Evolutionary conservation across 2,888 invertebrate genomes (phyloP).

Genomic region (Polylopha cassiicola): DNA sequence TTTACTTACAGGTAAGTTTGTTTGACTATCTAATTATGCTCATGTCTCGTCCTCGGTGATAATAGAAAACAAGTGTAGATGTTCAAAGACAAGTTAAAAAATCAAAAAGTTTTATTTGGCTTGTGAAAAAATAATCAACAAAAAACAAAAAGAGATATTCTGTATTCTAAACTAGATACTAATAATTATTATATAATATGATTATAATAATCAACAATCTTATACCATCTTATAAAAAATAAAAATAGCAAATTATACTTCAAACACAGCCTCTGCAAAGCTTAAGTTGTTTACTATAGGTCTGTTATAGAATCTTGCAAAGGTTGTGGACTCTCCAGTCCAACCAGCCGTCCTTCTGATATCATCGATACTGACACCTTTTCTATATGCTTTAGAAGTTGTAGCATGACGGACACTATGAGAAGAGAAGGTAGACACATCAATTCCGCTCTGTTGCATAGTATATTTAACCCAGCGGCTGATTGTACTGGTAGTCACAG

Average conservation of each 20-base stretch:
- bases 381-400: conserved; percentile 1
- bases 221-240: no score
- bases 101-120: neutral
- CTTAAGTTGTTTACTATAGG: neutral
- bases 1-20: conserved; percentile 2
- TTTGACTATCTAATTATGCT: conserved; percentile 1
- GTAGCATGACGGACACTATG: conserved; percentile 5
- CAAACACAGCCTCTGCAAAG: neutral
- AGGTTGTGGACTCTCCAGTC: neutral
- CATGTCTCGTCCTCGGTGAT: neutral
- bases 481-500: neutral
- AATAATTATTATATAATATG: no score
- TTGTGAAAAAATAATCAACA: neutral
- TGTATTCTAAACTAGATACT: no score
- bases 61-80: neutral
- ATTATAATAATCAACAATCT: no score
- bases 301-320: conserved; percentile 6
- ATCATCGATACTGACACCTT: conserved; percentile 1
- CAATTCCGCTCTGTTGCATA: conserved; percentile 5
- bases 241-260: no score
- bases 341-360: conserved; percentile 7
- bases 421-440: neutral
- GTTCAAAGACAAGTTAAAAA: neutral
- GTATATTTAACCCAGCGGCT: conserved; percentile 5
- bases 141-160: no score